phyloP scores from a whole-genome alignment of 2,888 invertebrate species.

The Gymnocheta viridis region DNA sequence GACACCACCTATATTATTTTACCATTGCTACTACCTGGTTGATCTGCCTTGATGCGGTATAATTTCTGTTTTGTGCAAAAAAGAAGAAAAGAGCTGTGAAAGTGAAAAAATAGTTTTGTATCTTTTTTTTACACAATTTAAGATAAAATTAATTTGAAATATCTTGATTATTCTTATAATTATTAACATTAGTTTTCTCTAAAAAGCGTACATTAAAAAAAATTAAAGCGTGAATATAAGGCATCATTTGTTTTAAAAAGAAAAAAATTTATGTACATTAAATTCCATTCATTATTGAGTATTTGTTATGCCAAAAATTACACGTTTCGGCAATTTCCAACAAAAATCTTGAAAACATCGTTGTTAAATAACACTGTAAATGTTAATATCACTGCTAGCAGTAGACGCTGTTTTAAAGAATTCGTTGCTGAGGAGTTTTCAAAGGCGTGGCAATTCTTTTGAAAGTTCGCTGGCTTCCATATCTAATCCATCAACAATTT shows the following conservation, averaged over 20 bases:
- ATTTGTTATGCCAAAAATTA: background rate
- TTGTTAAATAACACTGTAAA: constrained; percentile 71
- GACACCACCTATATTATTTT: too few species aligned
- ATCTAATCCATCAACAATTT: constrained; percentile 51
- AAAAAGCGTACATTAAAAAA: too few species aligned
- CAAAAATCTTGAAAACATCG: background rate
- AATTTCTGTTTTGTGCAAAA: constrained; percentile 48
- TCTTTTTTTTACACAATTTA: background rate
- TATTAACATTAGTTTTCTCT: background rate
- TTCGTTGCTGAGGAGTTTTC: constrained; percentile 55
- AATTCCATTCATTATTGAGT: background rate
- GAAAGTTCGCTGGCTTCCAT: constrained; percentile 53
- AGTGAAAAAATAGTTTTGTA: constrained; percentile 33
- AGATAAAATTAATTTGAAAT: too few species aligned
- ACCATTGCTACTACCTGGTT: too few species aligned
- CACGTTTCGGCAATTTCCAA: background rate
- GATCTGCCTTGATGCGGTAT: constrained; percentile 64
- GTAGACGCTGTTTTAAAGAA: constrained; percentile 75
- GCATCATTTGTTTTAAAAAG: too few species aligned
- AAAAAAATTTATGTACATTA: background rate
- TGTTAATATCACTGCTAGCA: constrained; percentile 77
- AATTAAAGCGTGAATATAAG: too few species aligned
- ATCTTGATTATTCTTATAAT: background rate
- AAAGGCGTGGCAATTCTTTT: constrained; percentile 76
- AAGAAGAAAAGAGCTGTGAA: constrained; percentile 10